These are phyloP conservation scores for Bacillus rossius DNA, from an alignment of 1,140 invertebrate species.

Conservation along the genomic window DNA sequence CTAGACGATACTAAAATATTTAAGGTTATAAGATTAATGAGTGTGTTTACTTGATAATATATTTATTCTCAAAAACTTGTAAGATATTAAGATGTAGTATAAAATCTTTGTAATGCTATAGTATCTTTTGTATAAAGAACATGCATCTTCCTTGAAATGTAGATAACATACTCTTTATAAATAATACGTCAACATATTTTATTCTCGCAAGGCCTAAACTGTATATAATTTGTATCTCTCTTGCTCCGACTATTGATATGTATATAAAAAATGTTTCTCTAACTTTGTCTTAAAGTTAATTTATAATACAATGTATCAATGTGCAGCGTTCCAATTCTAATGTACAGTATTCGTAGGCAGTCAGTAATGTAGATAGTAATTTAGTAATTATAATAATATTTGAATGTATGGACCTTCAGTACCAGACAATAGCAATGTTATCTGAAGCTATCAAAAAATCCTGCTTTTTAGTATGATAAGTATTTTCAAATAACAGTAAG, in stretches of 20 bases:
- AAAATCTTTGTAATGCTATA: background rate
- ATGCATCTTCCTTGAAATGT: too few relatives aligned
- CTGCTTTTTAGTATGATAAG: too few relatives aligned
- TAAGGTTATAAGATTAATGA: background rate
- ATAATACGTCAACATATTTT: background rate
- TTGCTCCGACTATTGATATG: constrained; percentile 6
- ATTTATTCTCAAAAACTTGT: background rate
- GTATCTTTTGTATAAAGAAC: constrained; percentile 8
- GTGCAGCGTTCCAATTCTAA: constrained; percentile 12
- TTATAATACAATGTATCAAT: background rate
- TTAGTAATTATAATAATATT: too few relatives aligned
- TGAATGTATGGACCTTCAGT: too few relatives aligned
- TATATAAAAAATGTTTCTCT: constrained; percentile 1
- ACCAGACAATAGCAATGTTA: too few relatives aligned
- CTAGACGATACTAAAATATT: constrained; percentile 5
- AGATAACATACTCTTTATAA: constrained; percentile 3
- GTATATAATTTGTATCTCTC: constrained; percentile 12
- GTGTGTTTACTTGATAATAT: background rate
- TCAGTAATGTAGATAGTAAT: background rate
- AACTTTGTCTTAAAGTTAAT: constrained; percentile 8
- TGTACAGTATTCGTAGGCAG: constrained; percentile 11
- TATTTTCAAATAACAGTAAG: too few relatives aligned
- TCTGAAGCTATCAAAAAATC: too few relatives aligned
- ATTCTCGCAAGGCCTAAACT: constrained; percentile 10
- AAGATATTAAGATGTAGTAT: background rate